Base-by-base conservation (phyloP, 2,113 vertebrate species). In the Hyaena hyaena region DNA sequence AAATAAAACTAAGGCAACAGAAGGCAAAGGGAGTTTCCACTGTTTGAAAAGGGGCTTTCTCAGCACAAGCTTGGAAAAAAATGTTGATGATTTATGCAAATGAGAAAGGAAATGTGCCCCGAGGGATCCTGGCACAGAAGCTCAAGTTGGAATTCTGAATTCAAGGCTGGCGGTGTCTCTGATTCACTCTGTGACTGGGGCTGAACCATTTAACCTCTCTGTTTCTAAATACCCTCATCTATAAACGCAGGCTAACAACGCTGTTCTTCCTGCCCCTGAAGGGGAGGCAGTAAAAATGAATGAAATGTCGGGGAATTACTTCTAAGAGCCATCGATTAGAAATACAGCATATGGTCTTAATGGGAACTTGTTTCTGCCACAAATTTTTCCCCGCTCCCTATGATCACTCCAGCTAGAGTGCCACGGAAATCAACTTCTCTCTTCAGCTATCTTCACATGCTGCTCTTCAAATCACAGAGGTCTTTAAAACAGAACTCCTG, bases 51-150 rank as follows among this genome's bases (percentile, higher is more conserved):
- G 97, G 98, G 98, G 96, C 98, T 98, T 98, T 98, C 98, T 98
- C 98, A 98, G 98, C 97, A 98, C 97, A 98, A 97, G 98, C 97
- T 95, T 96, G 96, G 96, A 97, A 98, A 97, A 98, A 98, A 98
- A 98, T 97, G 97, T 97, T 98, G 98, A 98, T 98, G 98, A 97
- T 97, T 98, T 98, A 98, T 98, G 98, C 97, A 98, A 98, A 98
- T 98, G 33, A 97, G 98, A 96, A 61, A 97, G 97, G 96, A 97
- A 98, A 98, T 98, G 96, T 96, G 97, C 97, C 98, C 98, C 92
- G 24, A 97, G 97, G 98, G 98, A 98, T 97, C 80, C 91, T 96
- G 97, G 97, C 98, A 95, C 83, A 96, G 97, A 97, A 97, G 96
- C 94, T 58, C 93, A 84, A 97, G 97, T 96, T 28, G 81, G 97